Base-by-base conservation (phyloP, 2,113 vertebrate genomes). In the Dermatemys mawii region DNA sequence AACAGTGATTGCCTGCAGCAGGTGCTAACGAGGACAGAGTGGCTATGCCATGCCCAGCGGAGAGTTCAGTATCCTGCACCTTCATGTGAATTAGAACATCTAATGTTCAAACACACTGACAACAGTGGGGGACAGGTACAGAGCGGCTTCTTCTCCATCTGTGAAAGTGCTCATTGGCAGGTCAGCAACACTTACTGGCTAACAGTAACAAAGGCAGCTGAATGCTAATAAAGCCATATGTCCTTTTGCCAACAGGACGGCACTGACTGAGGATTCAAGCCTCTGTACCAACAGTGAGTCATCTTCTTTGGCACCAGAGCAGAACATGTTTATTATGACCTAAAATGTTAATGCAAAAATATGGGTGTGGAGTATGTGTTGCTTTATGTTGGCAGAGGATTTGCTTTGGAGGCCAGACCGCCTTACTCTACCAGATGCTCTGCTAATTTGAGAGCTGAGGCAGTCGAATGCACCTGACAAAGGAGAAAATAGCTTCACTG, bases 221-320 rank as follows among this genome's bases (percentile, higher is more conserved):
- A 94, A 91, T 67, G 73, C 88, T 93, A 94, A 94, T 96, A 81
- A 97, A 96, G 91, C 93, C 96, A 96, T 96, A 97, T 11, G n/a
- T 67, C 83, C 46, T 85, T 54, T 75, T 94, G 93, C 93, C 94
- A 96, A 67, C 63, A 87, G 90, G 83, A 78, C 63, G 80, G 63
- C 83, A 67, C 83, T 78, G 83, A 92, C 13, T 41, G 24, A 81
- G 96, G 93, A 84, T 82, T 83, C 94, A 89, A 54, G 81, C 76
- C 81, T 76, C 51, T 91, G 78, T 86, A 2, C 41, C 48, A 80
- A 26, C 73, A 63, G 78, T 92, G 80, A 82, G 67, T 82, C 1
- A 10, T 93, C 89, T n/a, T 44, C 35, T 90, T 91, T 83, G 80
- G 54, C 83, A 89, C 12, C 44, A 46, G 44, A 5, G 2, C 46